phyloP scores from a whole-genome alignment of 2,797 vertebrate genomes.

The Enteromius mattozi region DNA sequence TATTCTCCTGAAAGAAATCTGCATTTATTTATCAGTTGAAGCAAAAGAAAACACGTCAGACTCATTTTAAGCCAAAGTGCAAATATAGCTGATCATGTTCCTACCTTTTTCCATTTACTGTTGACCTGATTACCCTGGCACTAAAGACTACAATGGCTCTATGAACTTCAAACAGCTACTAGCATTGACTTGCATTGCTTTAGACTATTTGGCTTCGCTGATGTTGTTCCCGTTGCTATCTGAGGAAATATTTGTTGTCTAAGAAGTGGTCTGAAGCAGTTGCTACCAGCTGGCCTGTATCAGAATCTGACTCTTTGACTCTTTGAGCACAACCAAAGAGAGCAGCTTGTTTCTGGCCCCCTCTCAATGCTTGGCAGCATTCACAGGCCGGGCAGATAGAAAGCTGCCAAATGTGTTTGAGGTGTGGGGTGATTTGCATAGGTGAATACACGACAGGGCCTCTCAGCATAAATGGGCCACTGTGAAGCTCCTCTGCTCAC shows the following conservation, averaged over 20 bases:
- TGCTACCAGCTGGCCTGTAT: slow-evolving; percentile 34
- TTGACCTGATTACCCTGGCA: background rate
- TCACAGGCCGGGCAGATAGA: slow-evolving; percentile 38
- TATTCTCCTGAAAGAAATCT: background rate
- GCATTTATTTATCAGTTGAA: no score
- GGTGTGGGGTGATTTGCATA: slow-evolving; percentile 73
- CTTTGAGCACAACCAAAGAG: slow-evolving; percentile 30
- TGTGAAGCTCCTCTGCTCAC: slow-evolving; percentile 68
- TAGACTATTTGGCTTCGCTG: background rate
- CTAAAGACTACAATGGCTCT: background rate
- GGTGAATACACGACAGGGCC: slow-evolving; percentile 70
- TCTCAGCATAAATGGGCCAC: slow-evolving; percentile 73
- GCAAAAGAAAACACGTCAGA: background rate
- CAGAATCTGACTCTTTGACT: slow-evolving; percentile 36
- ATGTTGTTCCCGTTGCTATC: slow-evolving; percentile 17
- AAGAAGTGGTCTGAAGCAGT: slow-evolving; percentile 19
- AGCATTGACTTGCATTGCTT: slow-evolving; percentile 1
- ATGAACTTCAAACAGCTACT: background rate
- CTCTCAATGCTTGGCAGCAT: slow-evolving; percentile 42
- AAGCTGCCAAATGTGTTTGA: slow-evolving; percentile 65
- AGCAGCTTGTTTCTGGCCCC: slow-evolving; percentile 42
- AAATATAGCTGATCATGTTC: slow-evolving; percentile 2
- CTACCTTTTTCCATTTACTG: background rate
- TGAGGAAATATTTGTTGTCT: slow-evolving; percentile 35
- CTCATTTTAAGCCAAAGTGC: background rate